Percentiles rank a stretch among this genome's conserved stretches.
These are phyloP conservation scores for Ara ararauna DNA, from an alignment of 2,797 vertebrate genomes.

Conservation along the genomic window DNA sequence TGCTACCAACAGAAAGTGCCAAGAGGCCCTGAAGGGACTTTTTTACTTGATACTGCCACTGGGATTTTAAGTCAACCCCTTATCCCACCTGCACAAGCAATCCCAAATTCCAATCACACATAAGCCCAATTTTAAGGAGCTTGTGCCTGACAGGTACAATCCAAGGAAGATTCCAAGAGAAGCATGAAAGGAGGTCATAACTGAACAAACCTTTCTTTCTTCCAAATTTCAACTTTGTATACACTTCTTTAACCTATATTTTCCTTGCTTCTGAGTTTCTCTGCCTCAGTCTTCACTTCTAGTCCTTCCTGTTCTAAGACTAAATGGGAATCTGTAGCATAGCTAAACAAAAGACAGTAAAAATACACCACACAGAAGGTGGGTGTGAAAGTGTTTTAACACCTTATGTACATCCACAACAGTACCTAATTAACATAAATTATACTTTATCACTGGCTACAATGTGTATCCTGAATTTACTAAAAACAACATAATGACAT, in stretches of 20 bases:
- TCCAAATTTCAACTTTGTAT: background rate
- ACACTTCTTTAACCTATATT: background rate
- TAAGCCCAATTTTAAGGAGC: background rate
- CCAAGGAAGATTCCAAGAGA: background rate
- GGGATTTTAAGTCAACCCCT: conserved; percentile 12
- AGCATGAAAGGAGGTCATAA: background rate
- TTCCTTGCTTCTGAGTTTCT: background rate
- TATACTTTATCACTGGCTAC: background rate
- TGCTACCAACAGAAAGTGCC: background rate
- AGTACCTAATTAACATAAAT: background rate
- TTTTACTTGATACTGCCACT: background rate
- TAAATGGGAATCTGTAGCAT: background rate
- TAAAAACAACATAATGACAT: background rate
- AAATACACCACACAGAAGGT: background rate
- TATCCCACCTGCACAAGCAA: background rate
- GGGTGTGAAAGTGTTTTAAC: background rate
- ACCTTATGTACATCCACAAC: background rate
- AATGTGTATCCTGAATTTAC: background rate
- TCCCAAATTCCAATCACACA: background rate
- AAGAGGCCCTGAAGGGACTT: background rate
- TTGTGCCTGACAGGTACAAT: background rate
- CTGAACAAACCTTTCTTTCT: background rate
- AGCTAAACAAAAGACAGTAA: background rate
- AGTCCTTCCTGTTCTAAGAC: background rate
- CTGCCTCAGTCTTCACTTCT: background rate